Evolutionary conservation across 2,113 vertebrate genomes (phyloP), one percentile per base, ranked within the genome.

Genomic region (Dicentrarchus labrax): DNA sequence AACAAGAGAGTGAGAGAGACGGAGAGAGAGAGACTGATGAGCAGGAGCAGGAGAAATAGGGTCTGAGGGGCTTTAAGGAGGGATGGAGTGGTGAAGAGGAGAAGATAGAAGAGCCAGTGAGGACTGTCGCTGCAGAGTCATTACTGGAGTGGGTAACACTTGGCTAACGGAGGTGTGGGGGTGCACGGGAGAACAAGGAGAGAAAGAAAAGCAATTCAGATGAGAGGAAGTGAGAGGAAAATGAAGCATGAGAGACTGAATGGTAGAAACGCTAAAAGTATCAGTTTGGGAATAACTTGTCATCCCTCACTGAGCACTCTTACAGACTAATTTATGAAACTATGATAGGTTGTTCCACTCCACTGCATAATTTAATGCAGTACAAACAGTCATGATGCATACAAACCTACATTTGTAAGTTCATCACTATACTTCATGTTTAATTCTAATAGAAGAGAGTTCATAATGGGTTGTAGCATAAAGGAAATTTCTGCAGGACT

Each of bases 261-360:
- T 66, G 81, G 81, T 71, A n/a, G 60, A 88, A 91, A 85, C 61
- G 45, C 74, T 51, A 74, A 88, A 90, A 75, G 84, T 68, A 80
- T 89, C 74, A 64, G 68, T 91, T 88, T 78, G 72, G 83, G 77
- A 89, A 84, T 53, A 72, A 88, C 77, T 77, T 87, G 75, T 83
- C 84, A 86, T 86, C 84, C 83, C 75, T 89, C 78, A 68, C 60
- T 67, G 83, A 87, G 76, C 82, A 70, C 72, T 86, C 87, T 72
- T 48, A 72, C 86, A 85, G 79, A 85, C 84, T 92, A 82, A 89
- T 92, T 90, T 91, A 86, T 87, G 76, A 86, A 88, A 83, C 83
- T 51, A 39, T 82, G 85, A 89, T 88, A 84, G 79, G 85, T 77
- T 88, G 85, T 90, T 91, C 85, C 89, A 86, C 85, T 88, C 84